Base-by-base conservation (phyloP, 2,113 vertebrate species). In the Speoplatyrhinus poulsoni region DNA sequence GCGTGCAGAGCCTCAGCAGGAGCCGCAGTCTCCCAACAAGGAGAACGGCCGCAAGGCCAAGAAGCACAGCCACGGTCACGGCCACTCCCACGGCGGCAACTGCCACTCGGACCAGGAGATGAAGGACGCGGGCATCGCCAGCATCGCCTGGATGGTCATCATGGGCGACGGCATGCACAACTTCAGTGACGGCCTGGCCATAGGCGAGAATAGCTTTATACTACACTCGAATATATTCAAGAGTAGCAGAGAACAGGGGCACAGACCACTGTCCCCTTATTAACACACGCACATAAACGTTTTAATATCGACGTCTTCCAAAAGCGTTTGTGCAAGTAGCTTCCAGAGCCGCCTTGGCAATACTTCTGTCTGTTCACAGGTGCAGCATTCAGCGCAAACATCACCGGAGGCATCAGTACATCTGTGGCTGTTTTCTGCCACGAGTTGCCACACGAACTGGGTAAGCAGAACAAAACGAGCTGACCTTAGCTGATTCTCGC, bases 131-230 rank as follows among this genome's bases (percentile, higher is more conserved):
- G 98, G 96, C 1, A 97, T 99, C 32, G 95, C 98, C 69, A 99
- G 95, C 77, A 99, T 99, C 56, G 98, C 98, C 73, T 99, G 98
- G 98, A 99, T 99, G 98, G 98, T 99, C 61, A 99, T 99, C 88
- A 98, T 99, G 97, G 98, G 98, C 47, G 98, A 99, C 9, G 98
- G 98, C 80, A 98, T 99, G 93, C 98, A 99, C 86, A 99, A 99
- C 90, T 98, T 99, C 90, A 99, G 98, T 26, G 98, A 99, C 19
- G 98, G 98, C 13, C 91, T 99, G 36, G 98, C 98, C 41, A 99
- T 99, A 65, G 98, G 98, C 99, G 77, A 92, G 92, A 11, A 13
- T 3, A 26, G 10, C 16, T n/a, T 19, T 50, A 5, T 0, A n/a
- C 1, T 26, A 3, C 16, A 13, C 52, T 36, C 12, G 41, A 3